phyloP scores from a whole-genome alignment of 1,140 invertebrate genomes.

The Heliothis virescens region DNA sequence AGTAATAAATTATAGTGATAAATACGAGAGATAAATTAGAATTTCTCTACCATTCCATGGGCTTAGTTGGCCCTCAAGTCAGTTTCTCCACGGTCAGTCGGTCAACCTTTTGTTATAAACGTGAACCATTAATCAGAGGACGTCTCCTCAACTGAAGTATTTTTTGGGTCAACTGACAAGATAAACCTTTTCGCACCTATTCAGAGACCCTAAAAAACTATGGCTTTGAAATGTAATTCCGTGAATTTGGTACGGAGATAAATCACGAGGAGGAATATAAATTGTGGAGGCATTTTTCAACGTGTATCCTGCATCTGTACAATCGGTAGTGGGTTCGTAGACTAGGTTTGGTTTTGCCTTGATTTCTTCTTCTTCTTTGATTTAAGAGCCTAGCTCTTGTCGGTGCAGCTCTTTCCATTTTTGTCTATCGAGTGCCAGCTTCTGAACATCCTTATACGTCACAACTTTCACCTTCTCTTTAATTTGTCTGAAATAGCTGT shows the following conservation, averaged over 20 bases:
- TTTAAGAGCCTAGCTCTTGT: too few relatives aligned
- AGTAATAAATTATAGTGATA: constrained; percentile 51
- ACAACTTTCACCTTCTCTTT: too few relatives aligned
- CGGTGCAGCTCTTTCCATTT: too few relatives aligned
- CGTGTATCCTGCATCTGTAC: background rate
- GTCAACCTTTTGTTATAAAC: constrained; percentile 55
- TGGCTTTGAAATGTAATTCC: constrained; percentile 24
- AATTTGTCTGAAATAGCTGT: too few relatives aligned
- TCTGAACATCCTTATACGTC: too few relatives aligned
- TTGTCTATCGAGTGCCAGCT: too few relatives aligned
- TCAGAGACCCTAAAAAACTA: constrained; percentile 43
- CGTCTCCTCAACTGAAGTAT: constrained; percentile 49
- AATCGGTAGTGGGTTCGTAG: background rate
- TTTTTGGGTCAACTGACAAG: constrained; percentile 52
- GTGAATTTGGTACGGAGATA: constrained; percentile 2
- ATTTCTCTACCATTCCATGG: constrained; percentile 41
- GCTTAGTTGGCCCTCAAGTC: constrained; percentile 38
- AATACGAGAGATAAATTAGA: constrained; percentile 56
- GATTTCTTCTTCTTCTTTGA: too few relatives aligned
- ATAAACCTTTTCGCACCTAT: constrained; percentile 57
- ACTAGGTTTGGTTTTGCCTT: too few relatives aligned
- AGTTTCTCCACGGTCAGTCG: constrained; percentile 49
- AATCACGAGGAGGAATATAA: constrained; percentile 6
- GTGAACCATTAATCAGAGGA: constrained; percentile 51
- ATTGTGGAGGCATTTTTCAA: background rate